phyloP scores from a whole-genome alignment of 2,888 invertebrate species.

The Sthenelais limicola region DNA sequence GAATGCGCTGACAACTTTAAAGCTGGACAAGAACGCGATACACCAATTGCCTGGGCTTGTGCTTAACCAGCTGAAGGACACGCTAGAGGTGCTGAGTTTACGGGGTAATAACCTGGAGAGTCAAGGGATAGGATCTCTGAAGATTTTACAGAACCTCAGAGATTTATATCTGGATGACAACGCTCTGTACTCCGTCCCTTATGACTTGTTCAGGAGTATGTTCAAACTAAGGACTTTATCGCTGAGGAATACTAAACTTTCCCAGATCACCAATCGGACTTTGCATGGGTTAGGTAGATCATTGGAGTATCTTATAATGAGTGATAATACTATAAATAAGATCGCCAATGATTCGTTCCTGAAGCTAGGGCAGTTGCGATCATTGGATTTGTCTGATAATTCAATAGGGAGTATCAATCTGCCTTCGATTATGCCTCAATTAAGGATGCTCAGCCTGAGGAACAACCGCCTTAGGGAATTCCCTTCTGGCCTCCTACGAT shows the following conservation, averaged over 20 bases:
- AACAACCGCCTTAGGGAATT: conserved; percentile 43
- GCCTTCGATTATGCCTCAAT: conserved; percentile 46
- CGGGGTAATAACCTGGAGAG: conserved; percentile 38
- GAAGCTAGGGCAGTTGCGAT: conserved; percentile 28
- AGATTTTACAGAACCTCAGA: conserved; percentile 14
- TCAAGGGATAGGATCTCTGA: conserved; percentile 20
- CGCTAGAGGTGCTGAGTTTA: conserved; percentile 38
- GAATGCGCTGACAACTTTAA: conserved; percentile 21
- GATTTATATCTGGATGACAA: conserved; percentile 42
- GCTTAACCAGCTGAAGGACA: not conserved
- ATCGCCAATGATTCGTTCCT: conserved; percentile 36
- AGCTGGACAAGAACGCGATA: conserved; percentile 42
- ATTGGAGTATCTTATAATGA: conserved; percentile 39
- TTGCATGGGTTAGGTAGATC: conserved; percentile 44
- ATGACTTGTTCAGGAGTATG: conserved; percentile 39
- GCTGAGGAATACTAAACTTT: conserved; percentile 23
- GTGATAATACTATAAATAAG: conserved; percentile 32
- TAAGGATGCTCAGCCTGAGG: conserved; percentile 40
- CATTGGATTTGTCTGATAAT: conserved; percentile 45
- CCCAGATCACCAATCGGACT: conserved; percentile 10
- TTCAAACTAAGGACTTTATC: conserved; percentile 41
- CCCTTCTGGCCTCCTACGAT: conserved; percentile 36
- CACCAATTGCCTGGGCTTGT: conserved; percentile 21
- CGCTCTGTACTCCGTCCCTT: conserved; percentile 28
- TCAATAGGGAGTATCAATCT: conserved; percentile 19